Percentiles rank a stretch among this genome's conserved stretches.
Evolutionary conservation across 2,113 vertebrate species (phyloP).

Genomic region (Pseudolaguvia tuberculata): DNA sequence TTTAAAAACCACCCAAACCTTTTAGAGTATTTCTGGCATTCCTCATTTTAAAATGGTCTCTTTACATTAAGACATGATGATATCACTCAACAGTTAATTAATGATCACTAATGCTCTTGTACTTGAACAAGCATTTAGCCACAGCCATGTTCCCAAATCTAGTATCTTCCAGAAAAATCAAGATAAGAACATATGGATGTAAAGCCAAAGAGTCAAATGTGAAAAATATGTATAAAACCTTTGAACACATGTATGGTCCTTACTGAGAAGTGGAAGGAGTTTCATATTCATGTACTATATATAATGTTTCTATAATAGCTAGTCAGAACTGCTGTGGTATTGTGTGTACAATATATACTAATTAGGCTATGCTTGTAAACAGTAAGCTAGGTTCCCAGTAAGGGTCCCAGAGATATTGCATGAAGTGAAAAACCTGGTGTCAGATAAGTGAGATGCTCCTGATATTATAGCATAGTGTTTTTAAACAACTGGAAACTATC

Average conservation of each 20-base stretch:
- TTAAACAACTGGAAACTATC: background rate
- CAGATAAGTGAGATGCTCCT: conserved; percentile 52
- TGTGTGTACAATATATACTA: no score
- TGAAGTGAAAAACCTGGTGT: conserved; percentile 48
- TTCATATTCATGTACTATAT: no score
- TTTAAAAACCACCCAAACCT: background rate
- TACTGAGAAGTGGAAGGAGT: no score
- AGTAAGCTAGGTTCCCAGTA: background rate
- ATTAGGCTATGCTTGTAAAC: background rate
- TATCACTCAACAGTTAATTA: no score
- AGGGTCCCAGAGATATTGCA: conserved; percentile 26
- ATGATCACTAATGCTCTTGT: no score
- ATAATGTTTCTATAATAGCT: background rate
- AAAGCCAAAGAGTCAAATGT: background rate
- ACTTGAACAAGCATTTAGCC: no score
- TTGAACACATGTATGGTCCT: no score
- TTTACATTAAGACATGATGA: background rate
- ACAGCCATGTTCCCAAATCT: no score
- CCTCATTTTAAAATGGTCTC: background rate
- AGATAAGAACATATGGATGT: background rate
- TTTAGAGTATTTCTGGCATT: background rate
- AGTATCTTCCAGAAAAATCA: no score
- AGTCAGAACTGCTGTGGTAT: background rate
- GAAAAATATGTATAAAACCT: no score
- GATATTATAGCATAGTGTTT: background rate